Evolutionary conservation across 1,140 invertebrate species (phyloP).

Genomic region (Drosophila nannoptera): DNA sequence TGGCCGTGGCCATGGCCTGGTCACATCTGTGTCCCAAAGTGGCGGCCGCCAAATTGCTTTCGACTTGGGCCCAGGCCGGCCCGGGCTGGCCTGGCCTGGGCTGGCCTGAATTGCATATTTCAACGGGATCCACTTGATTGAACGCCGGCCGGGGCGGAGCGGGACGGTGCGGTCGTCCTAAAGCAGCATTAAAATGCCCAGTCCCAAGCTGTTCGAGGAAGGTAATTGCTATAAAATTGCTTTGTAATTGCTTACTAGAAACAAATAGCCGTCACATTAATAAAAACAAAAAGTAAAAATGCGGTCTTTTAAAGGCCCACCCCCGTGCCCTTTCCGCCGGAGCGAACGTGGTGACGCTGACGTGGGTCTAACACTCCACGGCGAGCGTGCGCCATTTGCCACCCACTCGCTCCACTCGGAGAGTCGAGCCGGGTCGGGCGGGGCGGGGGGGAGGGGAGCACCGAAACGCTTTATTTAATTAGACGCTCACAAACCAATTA

Average conservation of each 20-base stretch:
- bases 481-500: slow-evolving; percentile 77
- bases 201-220: slow-evolving; percentile 70
- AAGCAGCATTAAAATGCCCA: slow-evolving; percentile 62
- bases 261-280: slow-evolving; percentile 76
- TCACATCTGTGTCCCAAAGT: slow-evolving; percentile 67
- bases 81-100: neutral
- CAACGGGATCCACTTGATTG: slow-evolving; percentile 19
- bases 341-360: slow-evolving; percentile 39
- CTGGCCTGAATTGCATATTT: slow-evolving; percentile 58
- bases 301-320: slow-evolving; percentile 46
- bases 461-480: slow-evolving; percentile 74
- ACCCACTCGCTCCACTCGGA: neutral
- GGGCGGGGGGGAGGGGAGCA: slow-evolving; percentile 33
- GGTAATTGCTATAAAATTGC: slow-evolving; percentile 77
- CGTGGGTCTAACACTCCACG: slow-evolving; percentile 56
- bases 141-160: neutral
- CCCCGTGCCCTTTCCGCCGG: too few species aligned
- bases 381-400: neutral
- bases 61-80: neutral
- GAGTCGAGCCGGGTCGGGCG: too few species aligned
- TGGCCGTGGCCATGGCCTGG: slow-evolving; percentile 40
- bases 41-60: slow-evolving; percentile 54
- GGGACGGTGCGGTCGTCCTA: slow-evolving; percentile 35
- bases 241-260: slow-evolving; percentile 77
- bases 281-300: slow-evolving; percentile 69